Conservation (phyloP, 1,140 invertebrate species). For the Caenorhabditis brenneri region DNA sequence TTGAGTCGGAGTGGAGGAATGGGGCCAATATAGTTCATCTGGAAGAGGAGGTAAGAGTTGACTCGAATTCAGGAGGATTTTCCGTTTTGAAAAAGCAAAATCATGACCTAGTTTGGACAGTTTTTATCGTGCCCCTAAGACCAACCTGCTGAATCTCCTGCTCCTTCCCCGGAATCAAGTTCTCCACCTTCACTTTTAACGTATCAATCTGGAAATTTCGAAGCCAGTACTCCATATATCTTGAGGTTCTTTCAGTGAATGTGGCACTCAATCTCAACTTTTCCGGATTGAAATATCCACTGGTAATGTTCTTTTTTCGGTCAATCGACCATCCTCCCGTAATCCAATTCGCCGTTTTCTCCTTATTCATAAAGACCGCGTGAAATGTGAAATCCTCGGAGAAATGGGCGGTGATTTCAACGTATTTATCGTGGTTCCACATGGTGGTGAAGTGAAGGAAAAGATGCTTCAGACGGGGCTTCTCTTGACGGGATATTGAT, state of each 20-base stretch:
- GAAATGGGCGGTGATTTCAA: background rate
- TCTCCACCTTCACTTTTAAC: background rate
- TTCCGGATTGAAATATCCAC: background rate
- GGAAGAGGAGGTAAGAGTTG: background rate
- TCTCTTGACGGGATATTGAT: background rate
- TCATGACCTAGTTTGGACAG: too few relatives aligned
- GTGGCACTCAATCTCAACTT: background rate
- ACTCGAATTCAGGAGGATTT: too few relatives aligned
- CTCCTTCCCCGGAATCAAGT: constrained; percentile 4
- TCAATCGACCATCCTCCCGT: constrained; percentile 16
- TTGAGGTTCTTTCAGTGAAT: background rate
- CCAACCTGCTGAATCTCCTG: background rate
- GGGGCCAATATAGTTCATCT: background rate
- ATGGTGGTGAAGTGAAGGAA: background rate
- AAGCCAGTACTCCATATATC: constrained; percentile 22
- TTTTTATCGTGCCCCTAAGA: background rate
- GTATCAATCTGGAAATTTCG: background rate
- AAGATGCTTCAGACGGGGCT: background rate
- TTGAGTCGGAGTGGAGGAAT: background rate
- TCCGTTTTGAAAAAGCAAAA: too few relatives aligned
- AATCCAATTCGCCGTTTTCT: background rate
- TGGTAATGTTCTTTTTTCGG: background rate
- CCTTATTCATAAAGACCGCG: background rate
- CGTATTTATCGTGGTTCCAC: constrained; percentile 3
- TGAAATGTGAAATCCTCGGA: background rate